Evolutionary conservation across 2,113 vertebrate species (phyloP).

Genomic region (Sarotherodon lohbergeri): DNA sequence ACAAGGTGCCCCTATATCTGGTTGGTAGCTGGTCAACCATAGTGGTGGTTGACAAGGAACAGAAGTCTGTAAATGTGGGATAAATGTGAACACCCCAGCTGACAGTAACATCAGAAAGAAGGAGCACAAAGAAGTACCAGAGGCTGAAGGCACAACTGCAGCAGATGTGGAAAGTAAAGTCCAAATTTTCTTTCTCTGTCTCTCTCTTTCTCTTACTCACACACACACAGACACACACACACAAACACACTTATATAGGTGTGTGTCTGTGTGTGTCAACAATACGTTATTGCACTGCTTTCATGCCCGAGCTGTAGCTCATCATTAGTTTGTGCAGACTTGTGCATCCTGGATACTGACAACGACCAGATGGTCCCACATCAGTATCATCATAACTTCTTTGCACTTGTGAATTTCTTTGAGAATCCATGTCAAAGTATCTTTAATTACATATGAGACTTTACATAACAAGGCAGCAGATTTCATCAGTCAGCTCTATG

Average conservation of each 20-base stretch:
- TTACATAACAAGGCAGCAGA: neutral
- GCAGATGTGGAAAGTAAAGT: neutral
- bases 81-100: neutral
- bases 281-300: neutral
- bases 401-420: neutral
- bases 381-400: neutral
- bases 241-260: fast-evolving
- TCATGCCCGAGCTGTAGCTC: neutral
- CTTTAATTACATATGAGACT: neutral
- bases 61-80: neutral
- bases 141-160: neutral
- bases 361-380: neutral
- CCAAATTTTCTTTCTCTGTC: neutral
- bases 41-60: neutral
- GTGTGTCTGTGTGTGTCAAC: neutral
- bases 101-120: neutral
- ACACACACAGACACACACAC: neutral
- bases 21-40: neutral
- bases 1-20: neutral
- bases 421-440: neutral
- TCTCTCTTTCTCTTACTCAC: neutral
- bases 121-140: neutral
- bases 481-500: neutral
- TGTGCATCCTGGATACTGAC: neutral
- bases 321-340: neutral